Base-by-base conservation (phyloP, 1,140 invertebrate genomes). In the Pseudomyrmex gracilis region DNA sequence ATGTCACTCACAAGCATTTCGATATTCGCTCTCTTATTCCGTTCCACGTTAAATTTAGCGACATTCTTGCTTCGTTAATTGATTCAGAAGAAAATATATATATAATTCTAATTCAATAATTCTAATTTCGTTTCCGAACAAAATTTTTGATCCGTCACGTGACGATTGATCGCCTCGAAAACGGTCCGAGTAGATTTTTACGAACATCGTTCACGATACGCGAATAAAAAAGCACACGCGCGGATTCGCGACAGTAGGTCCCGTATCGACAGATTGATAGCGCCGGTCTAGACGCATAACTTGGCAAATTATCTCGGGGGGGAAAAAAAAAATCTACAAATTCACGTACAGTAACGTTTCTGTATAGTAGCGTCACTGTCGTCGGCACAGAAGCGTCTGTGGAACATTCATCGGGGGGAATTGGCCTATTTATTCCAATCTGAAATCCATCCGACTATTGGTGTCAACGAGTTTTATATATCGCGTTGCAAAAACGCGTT, bases 211-310 rank as follows among this genome's bases (percentile, higher is more conserved):
- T 34, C 58, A 49, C 63, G 64, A 58, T 78, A 80, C 10, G 67
- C 34, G 34, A 15, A 43, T 15, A 47, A 47, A 47, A 63, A 10
- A 47, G 13, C 15, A 20, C 34, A 58, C 15, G 53, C 43, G 64
- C n/a, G n/a, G n/a, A 71, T 60, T 80, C 22, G 24, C 73, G 43
- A 80, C 53, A 80, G 58, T 49, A 80, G 60, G 76, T 45, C 43
- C 49, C 43, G 71, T 71, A 60, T 60, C 20, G 76, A 60, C 76
- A 49, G 45, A 0, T 24, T 34, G 51, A 57, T 55, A 78, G 17
- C 20, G 76, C 34, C 17, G 66, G 20, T 80, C 76, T 34, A 17
- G 55, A 9, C 43, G 34, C 58, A 47, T 80, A 71, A 80, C 58
- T 80, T 80, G 58, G 58, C 22, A 22, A 58, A 71, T 70, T 58